Conservation (phyloP, 1,140 invertebrate genomes). For the Magallana gigas region DNA sequence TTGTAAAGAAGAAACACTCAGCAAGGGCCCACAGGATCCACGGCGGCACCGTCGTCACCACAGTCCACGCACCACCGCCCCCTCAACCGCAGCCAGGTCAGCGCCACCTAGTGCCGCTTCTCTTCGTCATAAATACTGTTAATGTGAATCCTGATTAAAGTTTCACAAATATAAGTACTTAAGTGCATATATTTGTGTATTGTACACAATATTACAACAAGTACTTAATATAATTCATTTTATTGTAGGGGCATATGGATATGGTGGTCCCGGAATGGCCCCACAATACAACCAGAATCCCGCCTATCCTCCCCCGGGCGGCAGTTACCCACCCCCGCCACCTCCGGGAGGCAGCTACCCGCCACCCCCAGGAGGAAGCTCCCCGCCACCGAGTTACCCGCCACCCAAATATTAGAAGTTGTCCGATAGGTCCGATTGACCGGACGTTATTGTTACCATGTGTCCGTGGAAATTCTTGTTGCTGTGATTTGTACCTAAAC, state of each 20-base stretch:
- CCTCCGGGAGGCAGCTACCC: not conserved
- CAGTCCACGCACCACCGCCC: not conserved
- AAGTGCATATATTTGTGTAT: too few species aligned
- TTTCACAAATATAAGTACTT: too few species aligned
- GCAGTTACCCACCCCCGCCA: not conserved
- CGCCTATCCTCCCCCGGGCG: not conserved
- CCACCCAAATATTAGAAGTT: not conserved
- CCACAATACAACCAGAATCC: not conserved
- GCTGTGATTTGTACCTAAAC: too few species aligned
- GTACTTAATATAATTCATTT: too few species aligned
- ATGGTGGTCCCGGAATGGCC: constrained; percentile 2
- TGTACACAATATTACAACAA: too few species aligned
- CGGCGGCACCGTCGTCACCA: not conserved
- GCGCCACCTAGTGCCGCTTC: not conserved
- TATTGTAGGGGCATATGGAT: not conserved
- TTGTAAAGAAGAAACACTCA: not conserved
- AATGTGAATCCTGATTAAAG: too few species aligned
- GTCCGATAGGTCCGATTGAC: too few species aligned
- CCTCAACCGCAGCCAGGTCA: not conserved
- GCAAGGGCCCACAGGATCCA: not conserved
- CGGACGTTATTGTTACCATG: too few species aligned
- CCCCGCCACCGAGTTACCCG: not conserved
- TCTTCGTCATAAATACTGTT: too few species aligned
- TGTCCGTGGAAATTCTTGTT: too few species aligned
- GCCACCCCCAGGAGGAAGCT: not conserved